phyloP scores from a whole-genome alignment of 2,888 invertebrate species.

The Thelaira solivaga region DNA sequence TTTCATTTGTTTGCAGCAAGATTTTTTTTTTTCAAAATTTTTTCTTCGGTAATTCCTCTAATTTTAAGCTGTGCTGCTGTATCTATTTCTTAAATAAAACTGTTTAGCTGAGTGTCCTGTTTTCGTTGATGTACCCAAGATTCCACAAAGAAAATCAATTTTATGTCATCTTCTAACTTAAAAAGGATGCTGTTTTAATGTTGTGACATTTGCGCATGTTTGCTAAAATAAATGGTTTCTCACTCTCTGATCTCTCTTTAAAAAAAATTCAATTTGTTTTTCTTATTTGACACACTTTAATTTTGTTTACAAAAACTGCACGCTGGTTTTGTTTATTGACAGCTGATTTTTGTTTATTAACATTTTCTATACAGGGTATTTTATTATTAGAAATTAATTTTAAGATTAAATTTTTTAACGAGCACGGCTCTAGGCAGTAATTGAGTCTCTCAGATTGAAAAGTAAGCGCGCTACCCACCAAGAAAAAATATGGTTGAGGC shows the following conservation, averaged over 20 bases:
- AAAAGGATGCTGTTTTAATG: constrained; percentile 34
- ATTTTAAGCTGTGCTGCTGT: constrained; percentile 64
- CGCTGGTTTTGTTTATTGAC: constrained; percentile 28
- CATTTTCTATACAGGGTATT: neutral
- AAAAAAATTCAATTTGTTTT: constrained; percentile 8
- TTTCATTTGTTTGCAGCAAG: neutral
- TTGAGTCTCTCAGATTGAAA: no score
- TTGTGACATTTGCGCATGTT: neutral
- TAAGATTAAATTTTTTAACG: no score
- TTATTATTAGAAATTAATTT: no score
- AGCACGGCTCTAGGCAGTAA: no score
- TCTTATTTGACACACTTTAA: neutral
- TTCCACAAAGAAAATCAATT: constrained; percentile 61
- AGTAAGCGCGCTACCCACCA: no score
- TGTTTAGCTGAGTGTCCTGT: constrained; percentile 21
- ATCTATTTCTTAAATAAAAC: constrained; percentile 67
- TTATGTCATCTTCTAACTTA: neutral
- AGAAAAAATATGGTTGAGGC: no score
- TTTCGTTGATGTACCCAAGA: constrained; percentile 40
- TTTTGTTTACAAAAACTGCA: constrained; percentile 43
- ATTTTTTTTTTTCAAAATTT: constrained; percentile 10
- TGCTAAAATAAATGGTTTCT: neutral
- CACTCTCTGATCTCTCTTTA: neutral
- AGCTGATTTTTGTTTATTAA: constrained; percentile 58
- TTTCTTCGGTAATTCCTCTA: constrained; percentile 1